These are phyloP conservation scores for Lepidurus packardi DNA, from an alignment of 1,140 invertebrate genomes.

Conservation along the genomic window DNA sequence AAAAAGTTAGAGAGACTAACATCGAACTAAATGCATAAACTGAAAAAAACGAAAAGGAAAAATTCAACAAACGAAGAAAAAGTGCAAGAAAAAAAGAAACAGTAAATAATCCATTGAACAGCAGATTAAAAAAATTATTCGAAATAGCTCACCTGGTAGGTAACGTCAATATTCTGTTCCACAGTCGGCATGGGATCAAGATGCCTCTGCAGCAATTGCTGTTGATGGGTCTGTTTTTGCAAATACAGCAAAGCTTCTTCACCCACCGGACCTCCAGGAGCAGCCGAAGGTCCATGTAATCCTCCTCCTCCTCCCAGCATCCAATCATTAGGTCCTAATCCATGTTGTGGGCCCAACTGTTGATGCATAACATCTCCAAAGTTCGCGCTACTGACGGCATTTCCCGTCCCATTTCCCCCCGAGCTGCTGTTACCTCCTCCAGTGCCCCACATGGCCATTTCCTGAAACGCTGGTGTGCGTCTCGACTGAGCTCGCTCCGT, in stretches of 20 bases:
- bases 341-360: background rate
- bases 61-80: background rate
- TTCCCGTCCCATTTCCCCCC: background rate
- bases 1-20: too few relatives aligned
- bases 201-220: slow-evolving; percentile 29
- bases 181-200: slow-evolving; percentile 27
- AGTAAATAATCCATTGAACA: background rate
- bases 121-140: background rate
- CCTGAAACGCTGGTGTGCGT: slow-evolving; percentile 24
- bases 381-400: background rate
- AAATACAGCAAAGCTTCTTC: slow-evolving; percentile 26
- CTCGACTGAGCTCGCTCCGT: slow-evolving; percentile 27
- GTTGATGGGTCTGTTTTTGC: slow-evolving; percentile 31
- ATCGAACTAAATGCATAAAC: too few relatives aligned
- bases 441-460: slow-evolving; percentile 27
- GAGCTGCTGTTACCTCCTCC: background rate
- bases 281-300: slow-evolving; percentile 27
- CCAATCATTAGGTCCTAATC: slow-evolving; percentile 27
- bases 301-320: slow-evolving; percentile 24
- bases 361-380: slow-evolving; percentile 25
- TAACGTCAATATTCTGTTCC: slow-evolving; percentile 23
- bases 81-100: background rate
- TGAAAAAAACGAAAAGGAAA: background rate
- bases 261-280: slow-evolving; percentile 13
- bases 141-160: slow-evolving; percentile 19